Conservation (phyloP, 2,113 vertebrate genomes). For the Danionella cerebrum region DNA sequence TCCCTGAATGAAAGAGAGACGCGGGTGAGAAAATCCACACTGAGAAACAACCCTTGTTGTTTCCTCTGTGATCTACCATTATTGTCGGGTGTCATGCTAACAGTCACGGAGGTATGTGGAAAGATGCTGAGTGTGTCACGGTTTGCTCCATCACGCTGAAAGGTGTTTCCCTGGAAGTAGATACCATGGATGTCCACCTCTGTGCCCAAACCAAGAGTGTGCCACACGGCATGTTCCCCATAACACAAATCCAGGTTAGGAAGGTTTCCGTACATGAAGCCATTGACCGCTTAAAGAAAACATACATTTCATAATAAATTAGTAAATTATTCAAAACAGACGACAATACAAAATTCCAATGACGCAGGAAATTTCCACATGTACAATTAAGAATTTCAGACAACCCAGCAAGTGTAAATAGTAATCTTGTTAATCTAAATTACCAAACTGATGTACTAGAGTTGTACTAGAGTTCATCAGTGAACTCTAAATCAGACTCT, state of each 20-base stretch:
- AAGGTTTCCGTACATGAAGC: conserved; percentile 85
- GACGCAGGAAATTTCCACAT: too few species aligned
- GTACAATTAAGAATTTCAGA: too few species aligned
- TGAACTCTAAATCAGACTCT: too few species aligned
- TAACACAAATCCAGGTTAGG: conserved; percentile 76
- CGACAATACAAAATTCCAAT: too few species aligned
- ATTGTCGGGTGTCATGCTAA: conserved; percentile 73
- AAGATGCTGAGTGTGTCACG: conserved; percentile 81
- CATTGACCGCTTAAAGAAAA: conserved; percentile 77
- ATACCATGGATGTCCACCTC: conserved; percentile 83
- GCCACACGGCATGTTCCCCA: conserved; percentile 78
- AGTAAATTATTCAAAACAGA: too few species aligned
- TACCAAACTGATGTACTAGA: too few species aligned
- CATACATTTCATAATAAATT: conserved; percentile 1
- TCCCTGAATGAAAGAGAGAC: conserved; percentile 55
- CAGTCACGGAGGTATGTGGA: conserved; percentile 76
- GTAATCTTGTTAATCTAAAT: too few species aligned
- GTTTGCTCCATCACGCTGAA: conserved; percentile 69
- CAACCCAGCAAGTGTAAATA: too few species aligned
- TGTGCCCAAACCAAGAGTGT: conserved; percentile 81
- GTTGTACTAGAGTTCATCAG: too few species aligned
- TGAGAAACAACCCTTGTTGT: neutral
- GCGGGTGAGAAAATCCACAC: too few species aligned
- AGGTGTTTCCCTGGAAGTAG: conserved; percentile 86
- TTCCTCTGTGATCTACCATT: conserved; percentile 61